Evolutionary conservation across 1,140 invertebrate species (phyloP).

Genomic region (Eupristina koningsbergeri): DNA sequence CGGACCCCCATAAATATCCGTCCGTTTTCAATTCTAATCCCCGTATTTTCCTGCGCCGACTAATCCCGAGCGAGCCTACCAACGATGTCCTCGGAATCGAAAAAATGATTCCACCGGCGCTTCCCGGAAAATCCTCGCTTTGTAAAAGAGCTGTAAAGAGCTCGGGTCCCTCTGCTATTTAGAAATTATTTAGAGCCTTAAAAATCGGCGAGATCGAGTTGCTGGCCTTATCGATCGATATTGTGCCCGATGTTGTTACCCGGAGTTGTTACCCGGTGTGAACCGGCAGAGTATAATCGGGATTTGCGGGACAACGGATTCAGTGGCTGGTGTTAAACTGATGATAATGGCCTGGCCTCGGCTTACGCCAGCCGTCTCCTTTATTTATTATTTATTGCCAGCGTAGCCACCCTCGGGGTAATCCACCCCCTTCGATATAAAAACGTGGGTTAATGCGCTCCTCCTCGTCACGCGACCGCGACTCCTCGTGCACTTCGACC

Average conservation of each 20-base stretch:
- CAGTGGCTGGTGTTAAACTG: background rate
- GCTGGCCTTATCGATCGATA: background rate
- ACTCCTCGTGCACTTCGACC: background rate
- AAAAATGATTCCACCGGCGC: too few relatives aligned
- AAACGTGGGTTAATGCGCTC: background rate
- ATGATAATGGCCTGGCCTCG: background rate
- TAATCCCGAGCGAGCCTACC: too few relatives aligned
- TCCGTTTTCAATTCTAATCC: too few relatives aligned
- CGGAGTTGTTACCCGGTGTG: too few relatives aligned
- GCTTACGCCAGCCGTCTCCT: too few relatives aligned
- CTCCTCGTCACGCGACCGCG: background rate
- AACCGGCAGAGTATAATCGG: background rate
- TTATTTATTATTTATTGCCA: slow-evolving; percentile 46
- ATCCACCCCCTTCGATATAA: background rate
- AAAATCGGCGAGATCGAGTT: background rate
- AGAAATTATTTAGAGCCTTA: background rate
- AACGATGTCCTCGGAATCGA: too few relatives aligned
- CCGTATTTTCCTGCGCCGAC: too few relatives aligned
- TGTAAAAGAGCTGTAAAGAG: too few relatives aligned
- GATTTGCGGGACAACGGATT: background rate
- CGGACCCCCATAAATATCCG: too few relatives aligned
- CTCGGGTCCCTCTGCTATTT: too few relatives aligned
- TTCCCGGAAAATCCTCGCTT: too few relatives aligned
- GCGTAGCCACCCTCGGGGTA: background rate
- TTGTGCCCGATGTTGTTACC: too few relatives aligned